phyloP scores from a whole-genome alignment of 1,140 invertebrate species.

The Chymomyza costata region DNA sequence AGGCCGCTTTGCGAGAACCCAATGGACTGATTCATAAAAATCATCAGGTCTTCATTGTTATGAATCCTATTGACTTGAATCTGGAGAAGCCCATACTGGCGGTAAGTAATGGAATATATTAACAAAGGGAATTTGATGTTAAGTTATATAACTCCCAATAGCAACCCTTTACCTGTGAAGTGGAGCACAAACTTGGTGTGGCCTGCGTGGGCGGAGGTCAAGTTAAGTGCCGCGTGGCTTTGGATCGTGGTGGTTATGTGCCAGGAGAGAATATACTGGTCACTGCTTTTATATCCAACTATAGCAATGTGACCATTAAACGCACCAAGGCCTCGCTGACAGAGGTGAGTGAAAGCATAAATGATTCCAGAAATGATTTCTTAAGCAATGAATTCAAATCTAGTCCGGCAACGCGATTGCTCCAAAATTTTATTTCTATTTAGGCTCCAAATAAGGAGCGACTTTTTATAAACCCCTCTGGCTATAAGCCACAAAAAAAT shows the following conservation, averaged over 20 bases:
- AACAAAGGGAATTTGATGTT: no score
- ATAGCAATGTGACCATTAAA: conserved; percentile 86
- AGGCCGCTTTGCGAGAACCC: conserved; percentile 91
- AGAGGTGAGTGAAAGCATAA: conserved; percentile 83
- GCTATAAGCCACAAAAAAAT: no score
- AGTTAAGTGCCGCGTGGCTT: conserved; percentile 87
- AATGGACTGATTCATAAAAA: conserved; percentile 95
- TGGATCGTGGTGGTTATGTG: conserved; percentile 94
- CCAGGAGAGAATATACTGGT: conserved; percentile 93
- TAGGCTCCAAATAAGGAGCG: no score
- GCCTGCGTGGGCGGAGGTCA: conserved; percentile 89
- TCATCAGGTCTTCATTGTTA: conserved; percentile 97
- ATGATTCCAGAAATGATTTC: no score
- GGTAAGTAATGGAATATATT: conserved; percentile 79
- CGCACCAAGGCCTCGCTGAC: conserved; percentile 86
- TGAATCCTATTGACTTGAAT: conserved; percentile 96
- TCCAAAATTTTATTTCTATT: no score
- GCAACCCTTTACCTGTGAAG: conserved; percentile 94
- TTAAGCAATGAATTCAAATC: no score
- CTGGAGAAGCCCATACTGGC: conserved; percentile 90
- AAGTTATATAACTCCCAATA: no score
- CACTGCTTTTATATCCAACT: conserved; percentile 89
- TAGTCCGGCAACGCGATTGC: no score
- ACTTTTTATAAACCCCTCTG: no score
- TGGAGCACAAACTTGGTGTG: conserved; percentile 91